phyloP scores from a whole-genome alignment of 2,113 vertebrate species.

The Empidonax alnorum region DNA sequence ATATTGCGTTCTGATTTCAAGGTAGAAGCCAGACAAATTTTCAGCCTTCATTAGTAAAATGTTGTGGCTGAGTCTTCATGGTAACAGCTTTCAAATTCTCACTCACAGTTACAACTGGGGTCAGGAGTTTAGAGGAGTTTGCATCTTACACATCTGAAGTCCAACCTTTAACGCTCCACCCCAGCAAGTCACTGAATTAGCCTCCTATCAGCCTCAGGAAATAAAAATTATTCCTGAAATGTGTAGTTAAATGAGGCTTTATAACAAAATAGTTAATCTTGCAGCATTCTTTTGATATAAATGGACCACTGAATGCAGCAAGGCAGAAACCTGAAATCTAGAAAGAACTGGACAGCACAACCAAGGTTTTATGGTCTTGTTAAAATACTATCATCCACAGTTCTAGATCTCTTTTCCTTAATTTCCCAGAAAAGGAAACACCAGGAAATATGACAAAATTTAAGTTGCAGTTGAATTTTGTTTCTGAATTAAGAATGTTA shows the following conservation, averaged over 20 bases:
- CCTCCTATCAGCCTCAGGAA: background rate
- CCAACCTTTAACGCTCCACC: background rate
- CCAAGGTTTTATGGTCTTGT: fast-evolving
- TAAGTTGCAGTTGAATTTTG: background rate
- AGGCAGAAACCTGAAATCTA: background rate
- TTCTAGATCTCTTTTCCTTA: background rate
- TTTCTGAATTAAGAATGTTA: background rate
- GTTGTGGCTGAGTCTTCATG: background rate
- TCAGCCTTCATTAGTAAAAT: background rate
- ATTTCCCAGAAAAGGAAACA: background rate
- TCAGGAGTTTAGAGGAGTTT: background rate
- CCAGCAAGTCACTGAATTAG: background rate
- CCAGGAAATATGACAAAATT: background rate
- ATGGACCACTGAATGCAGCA: background rate
- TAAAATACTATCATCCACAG: background rate
- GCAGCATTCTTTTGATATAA: background rate
- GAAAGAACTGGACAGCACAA: background rate
- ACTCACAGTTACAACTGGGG: background rate
- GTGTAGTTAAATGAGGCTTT: background rate
- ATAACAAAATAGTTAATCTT: background rate
- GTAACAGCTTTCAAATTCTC: background rate
- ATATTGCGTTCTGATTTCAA: background rate
- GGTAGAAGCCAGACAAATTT: background rate
- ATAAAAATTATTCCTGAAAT: background rate
- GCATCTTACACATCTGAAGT: background rate